Base-by-base conservation (phyloP, 64 coral and sea anemone genomes). In the Stichodactyla helianthus region DNA sequence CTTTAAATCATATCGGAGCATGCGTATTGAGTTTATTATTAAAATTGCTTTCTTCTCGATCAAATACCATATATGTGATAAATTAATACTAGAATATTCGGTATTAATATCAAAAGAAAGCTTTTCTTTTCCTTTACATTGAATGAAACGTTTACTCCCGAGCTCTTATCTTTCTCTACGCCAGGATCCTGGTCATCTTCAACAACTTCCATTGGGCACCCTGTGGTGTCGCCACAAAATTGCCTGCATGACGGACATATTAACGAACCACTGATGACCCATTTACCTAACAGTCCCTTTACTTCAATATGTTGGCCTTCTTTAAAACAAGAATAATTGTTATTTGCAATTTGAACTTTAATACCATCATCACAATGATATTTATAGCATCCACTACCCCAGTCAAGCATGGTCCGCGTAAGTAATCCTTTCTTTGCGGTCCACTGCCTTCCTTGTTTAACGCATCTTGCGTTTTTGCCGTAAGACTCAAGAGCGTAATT, bases 301-400 rank as follows among this genome's bases (percentile, higher is more conserved):
- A 99, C 88, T 15, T 89, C 84, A 82, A 99, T 67, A 59, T 71
- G 89, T 74, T 99, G 93, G 6, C 93, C 97, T 57, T 89, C 91
- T n/a, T 88, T 76, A 25, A 86, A 17, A 82, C 97, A 99, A 51
- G 61, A 87, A 53, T 93, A 99, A 20, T 51, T 83, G 64, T 94
- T 85, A 4, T 92, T 84, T 2, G 52, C 88, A 16, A 99, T 91
- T 13, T 93, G 83, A 31, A 99, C 20, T 53, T 99, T 76, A 20
- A 99, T 22, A 5, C 84, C 88, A 44, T 90, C 80, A 52, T 92
- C 88, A 81, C 97, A 99, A 18, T 85, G 60, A 71, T 88, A 94
- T 77, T 86, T 94, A 18, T 99, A 99, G 59, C 97, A 99, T 3
- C 97, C 97, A 31, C 97, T 99, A 19, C 97, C 97, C 97, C 97